These are phyloP conservation scores for Pipistrellus kuhlii DNA, from an alignment of 2,797 vertebrate genomes.

Conservation along the genomic window DNA sequence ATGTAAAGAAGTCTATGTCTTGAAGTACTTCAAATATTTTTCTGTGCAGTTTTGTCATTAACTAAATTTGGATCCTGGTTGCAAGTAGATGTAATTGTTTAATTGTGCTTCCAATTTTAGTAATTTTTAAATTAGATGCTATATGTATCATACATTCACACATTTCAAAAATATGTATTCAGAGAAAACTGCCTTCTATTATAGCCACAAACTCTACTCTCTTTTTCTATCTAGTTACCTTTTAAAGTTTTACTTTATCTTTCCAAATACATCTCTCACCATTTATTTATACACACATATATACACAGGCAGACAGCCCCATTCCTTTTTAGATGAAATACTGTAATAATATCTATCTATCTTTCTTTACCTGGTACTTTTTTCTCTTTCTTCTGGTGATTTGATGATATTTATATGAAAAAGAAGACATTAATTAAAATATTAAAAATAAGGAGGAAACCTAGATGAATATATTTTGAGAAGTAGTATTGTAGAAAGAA, in stretches of 20 bases:
- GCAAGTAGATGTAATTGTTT: background rate
- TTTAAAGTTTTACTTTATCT: background rate
- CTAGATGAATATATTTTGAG: slow-evolving; percentile 38
- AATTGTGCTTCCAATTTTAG: background rate
- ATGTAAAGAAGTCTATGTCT: background rate
- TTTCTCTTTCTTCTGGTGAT: background rate
- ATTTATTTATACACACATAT: background rate
- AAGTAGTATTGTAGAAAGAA: background rate
- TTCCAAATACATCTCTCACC: background rate
- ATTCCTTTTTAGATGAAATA: background rate
- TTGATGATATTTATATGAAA: background rate
- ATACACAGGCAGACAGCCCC: background rate
- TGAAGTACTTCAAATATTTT: background rate
- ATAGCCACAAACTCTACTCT: background rate
- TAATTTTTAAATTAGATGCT: background rate
- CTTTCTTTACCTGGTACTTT: background rate
- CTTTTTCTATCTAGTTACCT: background rate
- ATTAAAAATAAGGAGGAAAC: slow-evolving; percentile 1
- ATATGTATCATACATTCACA: background rate
- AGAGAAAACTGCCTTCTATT: slow-evolving; percentile 22
- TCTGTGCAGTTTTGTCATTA: background rate
- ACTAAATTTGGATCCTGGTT: background rate
- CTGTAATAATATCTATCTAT: background rate
- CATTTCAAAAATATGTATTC: background rate
- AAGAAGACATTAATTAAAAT: background rate